Conservation (phyloP, 1,140 invertebrate genomes). For the Megathymus violae region DNA sequence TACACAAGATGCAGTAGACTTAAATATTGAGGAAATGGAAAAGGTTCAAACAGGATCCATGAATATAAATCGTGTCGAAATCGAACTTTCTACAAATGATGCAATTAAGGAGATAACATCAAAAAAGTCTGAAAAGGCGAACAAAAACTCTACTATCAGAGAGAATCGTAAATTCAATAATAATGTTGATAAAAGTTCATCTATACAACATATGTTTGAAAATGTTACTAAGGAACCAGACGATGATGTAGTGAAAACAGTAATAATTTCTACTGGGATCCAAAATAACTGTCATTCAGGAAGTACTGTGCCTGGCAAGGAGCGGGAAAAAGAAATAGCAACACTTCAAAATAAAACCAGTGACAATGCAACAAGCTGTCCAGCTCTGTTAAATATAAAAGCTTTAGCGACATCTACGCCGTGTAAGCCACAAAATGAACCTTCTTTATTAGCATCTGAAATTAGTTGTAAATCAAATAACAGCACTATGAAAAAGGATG, state of each 20-base stretch:
- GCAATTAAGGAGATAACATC: conserved; percentile 11
- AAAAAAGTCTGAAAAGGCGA: conserved; percentile 1
- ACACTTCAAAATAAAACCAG: neutral
- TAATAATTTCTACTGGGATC: conserved; percentile 63
- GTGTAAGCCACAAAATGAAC: conserved; percentile 38
- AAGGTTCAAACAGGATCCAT: conserved; percentile 9
- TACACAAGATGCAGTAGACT: conserved; percentile 63
- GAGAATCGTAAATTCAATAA: conserved; percentile 6
- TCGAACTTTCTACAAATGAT: neutral
- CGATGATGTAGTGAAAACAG: conserved; percentile 51
- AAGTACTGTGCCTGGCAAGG: conserved; percentile 2
- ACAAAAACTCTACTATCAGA: conserved; percentile 1
- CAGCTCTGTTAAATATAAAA: conserved; percentile 33
- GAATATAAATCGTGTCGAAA: conserved; percentile 9
- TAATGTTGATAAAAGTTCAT: conserved; percentile 7
- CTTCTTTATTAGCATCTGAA: conserved; percentile 13
- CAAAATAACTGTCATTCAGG: conserved; percentile 43
- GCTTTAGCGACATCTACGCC: conserved; percentile 72
- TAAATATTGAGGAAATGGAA: conserved; percentile 42
- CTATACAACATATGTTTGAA: conserved; percentile 27
- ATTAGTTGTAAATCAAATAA: conserved; percentile 29
- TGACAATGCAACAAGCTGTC: conserved; percentile 11
- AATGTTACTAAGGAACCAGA: conserved; percentile 29
- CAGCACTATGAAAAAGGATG: conserved; percentile 2
- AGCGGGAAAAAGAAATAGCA: neutral